phyloP scores from a whole-genome alignment of 2,797 vertebrate genomes.

The Anguilla pacifica region DNA sequence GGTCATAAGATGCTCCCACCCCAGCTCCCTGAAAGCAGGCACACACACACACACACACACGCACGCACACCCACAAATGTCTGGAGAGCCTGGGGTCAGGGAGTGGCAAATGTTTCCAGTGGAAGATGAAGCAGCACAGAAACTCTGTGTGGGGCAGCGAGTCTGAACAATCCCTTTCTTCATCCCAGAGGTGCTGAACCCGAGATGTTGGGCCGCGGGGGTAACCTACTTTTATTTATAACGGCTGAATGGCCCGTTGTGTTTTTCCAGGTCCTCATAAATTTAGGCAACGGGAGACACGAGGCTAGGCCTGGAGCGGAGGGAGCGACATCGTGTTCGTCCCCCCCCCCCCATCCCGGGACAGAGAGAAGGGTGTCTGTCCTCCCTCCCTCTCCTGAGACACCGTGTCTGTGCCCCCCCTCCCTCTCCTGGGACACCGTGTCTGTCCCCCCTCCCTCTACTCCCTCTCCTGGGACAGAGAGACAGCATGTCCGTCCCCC shows the following conservation, averaged over 20 bases:
- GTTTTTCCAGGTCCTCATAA: too few species aligned
- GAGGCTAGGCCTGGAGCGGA: background rate
- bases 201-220: background rate
- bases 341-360: too few species aligned
- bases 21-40: background rate
- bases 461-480: too few species aligned
- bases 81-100: conserved; percentile 25
- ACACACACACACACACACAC: background rate
- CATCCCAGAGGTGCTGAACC: background rate
- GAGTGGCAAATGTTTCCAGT: conserved; percentile 29
- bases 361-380: background rate
- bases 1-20: background rate
- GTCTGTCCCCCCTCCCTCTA: too few species aligned
- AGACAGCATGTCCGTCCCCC: too few species aligned
- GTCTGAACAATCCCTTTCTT: background rate
- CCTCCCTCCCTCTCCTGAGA: background rate
- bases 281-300: background rate
- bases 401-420: background rate
- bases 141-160: background rate
- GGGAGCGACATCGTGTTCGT: too few species aligned
- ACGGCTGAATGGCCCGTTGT: background rate
- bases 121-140: conserved; percentile 1
- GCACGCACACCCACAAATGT: background rate
- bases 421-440: too few species aligned
- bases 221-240: conserved; percentile 1